Conservation (phyloP, 2,888 invertebrate genomes). For the Protophormia terraenovae region DNA sequence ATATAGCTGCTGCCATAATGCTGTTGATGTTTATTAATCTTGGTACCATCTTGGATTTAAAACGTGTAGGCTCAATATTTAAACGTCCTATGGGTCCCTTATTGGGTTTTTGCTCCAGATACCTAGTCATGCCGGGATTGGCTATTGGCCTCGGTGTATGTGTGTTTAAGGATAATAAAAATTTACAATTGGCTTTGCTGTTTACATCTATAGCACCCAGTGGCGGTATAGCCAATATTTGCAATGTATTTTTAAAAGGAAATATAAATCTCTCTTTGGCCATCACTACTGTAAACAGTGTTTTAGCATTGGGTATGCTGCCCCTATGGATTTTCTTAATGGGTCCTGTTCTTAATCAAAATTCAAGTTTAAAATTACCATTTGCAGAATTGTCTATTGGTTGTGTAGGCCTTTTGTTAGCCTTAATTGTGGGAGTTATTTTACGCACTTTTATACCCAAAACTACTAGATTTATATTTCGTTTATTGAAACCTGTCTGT, state of each 20-base stretch:
- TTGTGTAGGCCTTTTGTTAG: conserved; percentile 88
- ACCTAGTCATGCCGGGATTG: conserved; percentile 90
- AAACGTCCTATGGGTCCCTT: conserved; percentile 88
- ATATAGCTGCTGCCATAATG: conserved; percentile 87
- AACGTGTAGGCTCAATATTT: conserved; percentile 85
- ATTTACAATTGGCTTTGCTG: conserved; percentile 90
- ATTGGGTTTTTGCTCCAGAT: conserved; percentile 89
- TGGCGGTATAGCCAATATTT: conserved; percentile 96
- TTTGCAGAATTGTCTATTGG: conserved; percentile 87
- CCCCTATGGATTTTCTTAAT: conserved; percentile 93
- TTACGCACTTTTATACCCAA: conserved; percentile 86
- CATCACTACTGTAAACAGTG: conserved; percentile 94
- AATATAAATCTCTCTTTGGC: conserved; percentile 95
- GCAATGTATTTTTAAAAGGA: conserved; percentile 93
- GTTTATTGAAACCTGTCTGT: conserved; percentile 91
- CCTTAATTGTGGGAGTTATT: conserved; percentile 85
- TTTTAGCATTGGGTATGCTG: conserved; percentile 92
- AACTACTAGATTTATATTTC: conserved; percentile 86
- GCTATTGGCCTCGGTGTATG: conserved; percentile 69
- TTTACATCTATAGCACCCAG: conserved; percentile 92
- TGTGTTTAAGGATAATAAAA: conserved; percentile 85
- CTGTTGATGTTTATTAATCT: conserved; percentile 92
- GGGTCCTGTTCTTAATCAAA: conserved; percentile 87
- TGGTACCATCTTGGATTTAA: conserved; percentile 91
- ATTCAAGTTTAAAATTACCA: conserved; percentile 87